Evolutionary conservation across 2,888 invertebrate species (phyloP).

Genomic region (Micropterix aruncella): DNA sequence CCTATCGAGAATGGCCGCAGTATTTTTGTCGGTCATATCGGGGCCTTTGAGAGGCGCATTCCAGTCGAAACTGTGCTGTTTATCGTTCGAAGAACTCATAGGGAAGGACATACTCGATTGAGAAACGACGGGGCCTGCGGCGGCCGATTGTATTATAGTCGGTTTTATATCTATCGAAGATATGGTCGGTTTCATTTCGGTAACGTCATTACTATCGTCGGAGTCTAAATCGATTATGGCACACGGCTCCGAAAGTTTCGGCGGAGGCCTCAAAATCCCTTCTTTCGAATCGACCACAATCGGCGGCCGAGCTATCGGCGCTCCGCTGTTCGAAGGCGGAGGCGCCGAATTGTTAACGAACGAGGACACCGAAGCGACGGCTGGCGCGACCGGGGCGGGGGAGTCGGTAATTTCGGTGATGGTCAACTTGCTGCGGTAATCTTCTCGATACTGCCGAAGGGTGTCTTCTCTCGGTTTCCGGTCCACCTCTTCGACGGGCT

Average conservation of each 20-base stretch:
- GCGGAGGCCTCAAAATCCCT: constrained; percentile 5
- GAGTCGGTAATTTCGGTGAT: neutral
- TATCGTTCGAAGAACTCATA: constrained; percentile 23
- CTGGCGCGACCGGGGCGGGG: neutral
- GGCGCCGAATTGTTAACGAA: too few species aligned
- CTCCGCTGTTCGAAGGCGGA: neutral
- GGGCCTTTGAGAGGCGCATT: constrained; percentile 21
- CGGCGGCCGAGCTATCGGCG: neutral
- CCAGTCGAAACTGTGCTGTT: constrained; percentile 35
- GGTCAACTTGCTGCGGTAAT: neutral
- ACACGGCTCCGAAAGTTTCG: constrained; percentile 9
- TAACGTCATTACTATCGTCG: neutral
- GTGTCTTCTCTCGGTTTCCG: neutral
- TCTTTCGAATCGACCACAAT: neutral
- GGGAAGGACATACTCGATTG: neutral
- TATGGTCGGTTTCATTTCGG: neutral
- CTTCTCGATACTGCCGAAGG: neutral
- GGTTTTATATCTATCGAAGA: neutral
- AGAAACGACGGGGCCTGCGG: constrained; percentile 1
- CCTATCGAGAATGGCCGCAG: constrained; percentile 35
- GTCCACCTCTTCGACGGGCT: neutral
- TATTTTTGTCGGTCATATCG: constrained; percentile 27
- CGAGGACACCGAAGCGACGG: neutral
- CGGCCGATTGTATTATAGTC: neutral
- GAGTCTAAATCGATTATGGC: constrained; percentile 16